phyloP scores from a whole-genome alignment of 2,888 invertebrate species.

The Patella pellucida region DNA sequence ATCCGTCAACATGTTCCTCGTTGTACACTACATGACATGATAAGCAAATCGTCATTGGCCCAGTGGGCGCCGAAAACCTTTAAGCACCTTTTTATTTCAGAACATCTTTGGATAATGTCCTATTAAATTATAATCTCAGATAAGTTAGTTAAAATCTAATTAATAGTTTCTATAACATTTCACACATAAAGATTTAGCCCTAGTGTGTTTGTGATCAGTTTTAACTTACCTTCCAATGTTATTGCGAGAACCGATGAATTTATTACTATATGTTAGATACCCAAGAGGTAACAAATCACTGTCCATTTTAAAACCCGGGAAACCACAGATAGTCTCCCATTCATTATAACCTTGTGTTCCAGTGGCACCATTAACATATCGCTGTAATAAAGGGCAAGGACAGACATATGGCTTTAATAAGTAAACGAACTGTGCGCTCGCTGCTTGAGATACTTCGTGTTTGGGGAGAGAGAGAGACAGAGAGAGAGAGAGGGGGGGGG shows the following conservation, averaged over 20 bases:
- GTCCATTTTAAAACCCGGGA: slow-evolving; percentile 44
- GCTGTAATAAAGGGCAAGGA: slow-evolving; percentile 28
- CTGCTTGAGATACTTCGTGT: not conserved
- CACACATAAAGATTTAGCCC: no score
- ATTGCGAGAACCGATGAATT: not conserved
- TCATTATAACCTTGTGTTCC: slow-evolving; percentile 27
- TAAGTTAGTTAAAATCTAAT: no score
- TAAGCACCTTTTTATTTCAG: no score
- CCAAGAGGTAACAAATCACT: slow-evolving; percentile 32
- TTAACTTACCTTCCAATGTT: not conserved
- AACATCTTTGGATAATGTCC: no score
- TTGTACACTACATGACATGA: no score
- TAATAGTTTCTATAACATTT: no score
- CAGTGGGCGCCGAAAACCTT: no score
- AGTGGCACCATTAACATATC: slow-evolving; percentile 35
- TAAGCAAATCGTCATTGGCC: no score
- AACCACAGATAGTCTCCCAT: slow-evolving; percentile 42
- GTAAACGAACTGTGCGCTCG: not conserved
- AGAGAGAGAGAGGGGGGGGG: no score
- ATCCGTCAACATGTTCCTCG: no score
- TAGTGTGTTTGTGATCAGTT: not conserved
- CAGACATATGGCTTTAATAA: not conserved
- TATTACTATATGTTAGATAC: slow-evolving; percentile 40
- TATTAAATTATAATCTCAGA: no score
- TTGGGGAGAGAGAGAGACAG: no score